Conservation (phyloP, 2,113 vertebrate species). For the Coryphaenoides rupestris region DNA sequence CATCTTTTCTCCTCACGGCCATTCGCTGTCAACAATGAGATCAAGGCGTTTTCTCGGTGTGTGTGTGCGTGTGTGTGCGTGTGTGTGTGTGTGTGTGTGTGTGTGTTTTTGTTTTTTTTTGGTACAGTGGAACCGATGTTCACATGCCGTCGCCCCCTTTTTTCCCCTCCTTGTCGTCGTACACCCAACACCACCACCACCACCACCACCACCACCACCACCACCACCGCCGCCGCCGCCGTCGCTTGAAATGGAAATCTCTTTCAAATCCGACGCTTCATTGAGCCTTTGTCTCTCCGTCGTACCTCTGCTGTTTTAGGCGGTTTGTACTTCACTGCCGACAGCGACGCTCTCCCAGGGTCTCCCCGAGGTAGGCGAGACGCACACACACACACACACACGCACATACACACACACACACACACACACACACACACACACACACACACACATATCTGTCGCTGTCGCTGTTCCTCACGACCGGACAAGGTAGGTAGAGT, state of each 20-base stretch:
- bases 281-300: too few species aligned
- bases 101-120: slow-evolving; percentile 5
- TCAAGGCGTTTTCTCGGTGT: slow-evolving; percentile 60
- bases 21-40: slow-evolving; percentile 55
- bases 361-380: too few species aligned
- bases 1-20: slow-evolving; percentile 71
- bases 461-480: slow-evolving; percentile 12
- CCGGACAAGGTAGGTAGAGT: slow-evolving; percentile 23
- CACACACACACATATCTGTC: too few species aligned
- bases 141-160: slow-evolving; percentile 46
- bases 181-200: slow-evolving; percentile 41
- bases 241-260: not conserved
- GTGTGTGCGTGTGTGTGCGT: too few species aligned
- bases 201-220: slow-evolving; percentile 19
- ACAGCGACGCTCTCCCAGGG: slow-evolving; percentile 13
- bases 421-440: too few species aligned
- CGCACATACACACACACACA: too few species aligned
- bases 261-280: too few species aligned
- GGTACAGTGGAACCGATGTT: slow-evolving; percentile 31
- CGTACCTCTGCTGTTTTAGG: too few species aligned
- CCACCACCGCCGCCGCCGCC: not conserved
- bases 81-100: too few species aligned
- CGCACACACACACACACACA: too few species aligned
- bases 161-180: slow-evolving; percentile 32
- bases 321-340: not conserved